Evolutionary conservation across 1,140 invertebrate genomes (phyloP).

Genomic region (Phymastichus coffea): DNA sequence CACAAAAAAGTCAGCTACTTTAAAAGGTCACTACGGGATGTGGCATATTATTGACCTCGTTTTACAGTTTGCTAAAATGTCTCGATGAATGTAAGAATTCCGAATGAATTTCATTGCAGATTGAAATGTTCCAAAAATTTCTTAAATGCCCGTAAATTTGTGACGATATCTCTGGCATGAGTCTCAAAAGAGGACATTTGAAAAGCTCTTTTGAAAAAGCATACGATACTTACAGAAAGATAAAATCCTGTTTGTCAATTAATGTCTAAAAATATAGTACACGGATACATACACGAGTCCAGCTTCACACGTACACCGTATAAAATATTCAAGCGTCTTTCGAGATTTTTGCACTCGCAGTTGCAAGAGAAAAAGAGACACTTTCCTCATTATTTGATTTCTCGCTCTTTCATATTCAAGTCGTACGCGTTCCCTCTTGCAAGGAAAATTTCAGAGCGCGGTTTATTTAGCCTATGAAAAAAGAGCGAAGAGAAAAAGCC

Average conservation of each 20-base stretch:
- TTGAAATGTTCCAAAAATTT: no score
- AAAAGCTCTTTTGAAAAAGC: no score
- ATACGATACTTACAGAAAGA: no score
- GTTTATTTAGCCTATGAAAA: constrained; percentile 10
- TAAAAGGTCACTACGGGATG: no score
- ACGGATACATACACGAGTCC: neutral
- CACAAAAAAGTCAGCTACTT: no score
- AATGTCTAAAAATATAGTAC: no score
- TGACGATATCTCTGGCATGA: no score
- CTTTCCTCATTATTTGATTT: constrained; percentile 20
- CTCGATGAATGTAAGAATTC: neutral
- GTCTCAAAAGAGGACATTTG: no score
- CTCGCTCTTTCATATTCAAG: constrained; percentile 24
- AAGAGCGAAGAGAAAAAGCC: neutral
- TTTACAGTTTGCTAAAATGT: neutral
- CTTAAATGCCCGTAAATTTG: no score
- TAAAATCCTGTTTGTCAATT: no score
- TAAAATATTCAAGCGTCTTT: constrained; percentile 25
- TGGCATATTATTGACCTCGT: neutral
- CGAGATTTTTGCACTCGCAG: constrained; percentile 21
- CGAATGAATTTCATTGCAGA: no score
- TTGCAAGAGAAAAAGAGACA: neutral
- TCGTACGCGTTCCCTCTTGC: neutral
- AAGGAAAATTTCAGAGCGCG: neutral
- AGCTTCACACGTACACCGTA: constrained; percentile 1